Conservation (phyloP, 2,888 invertebrate species). For the Megamerina dolium region DNA sequence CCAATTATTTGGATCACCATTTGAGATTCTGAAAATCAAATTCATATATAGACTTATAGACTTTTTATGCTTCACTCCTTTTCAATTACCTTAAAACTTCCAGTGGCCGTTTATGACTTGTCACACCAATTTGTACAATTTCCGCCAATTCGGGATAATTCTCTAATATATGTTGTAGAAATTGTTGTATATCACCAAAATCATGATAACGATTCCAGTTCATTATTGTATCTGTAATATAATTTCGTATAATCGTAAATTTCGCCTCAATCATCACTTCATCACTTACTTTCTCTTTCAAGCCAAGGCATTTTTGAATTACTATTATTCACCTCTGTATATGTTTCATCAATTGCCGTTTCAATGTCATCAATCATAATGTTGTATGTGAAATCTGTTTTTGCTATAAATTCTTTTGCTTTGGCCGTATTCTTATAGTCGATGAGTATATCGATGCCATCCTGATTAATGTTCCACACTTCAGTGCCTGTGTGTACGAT, state of each 20-base stretch:
- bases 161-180: constrained; percentile 62
- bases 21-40: constrained; percentile 55
- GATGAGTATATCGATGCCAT: constrained; percentile 62
- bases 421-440: constrained; percentile 52
- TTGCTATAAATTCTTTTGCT: constrained; percentile 57
- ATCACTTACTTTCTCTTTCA: constrained; percentile 28
- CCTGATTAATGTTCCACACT: constrained; percentile 47
- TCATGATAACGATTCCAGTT: constrained; percentile 74
- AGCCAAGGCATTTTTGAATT: constrained; percentile 48
- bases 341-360: constrained; percentile 59
- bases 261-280: background rate
- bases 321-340: constrained; percentile 61
- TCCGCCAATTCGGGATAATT: constrained; percentile 66
- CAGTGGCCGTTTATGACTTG: constrained; percentile 66
- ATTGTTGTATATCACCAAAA: constrained; percentile 61
- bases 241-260: background rate
- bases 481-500: constrained; percentile 41
- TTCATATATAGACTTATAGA: background rate
- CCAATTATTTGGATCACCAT: constrained; percentile 56
- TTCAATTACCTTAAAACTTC: constrained; percentile 53
- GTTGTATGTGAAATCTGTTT: constrained; percentile 59
- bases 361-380: constrained; percentile 74
- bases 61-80: background rate
- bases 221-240: constrained; percentile 46
- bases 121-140: constrained; percentile 65